These are phyloP conservation scores for Syrrhaptes paradoxus DNA, from an alignment of 2,113 vertebrate genomes.

Conservation along the genomic window DNA sequence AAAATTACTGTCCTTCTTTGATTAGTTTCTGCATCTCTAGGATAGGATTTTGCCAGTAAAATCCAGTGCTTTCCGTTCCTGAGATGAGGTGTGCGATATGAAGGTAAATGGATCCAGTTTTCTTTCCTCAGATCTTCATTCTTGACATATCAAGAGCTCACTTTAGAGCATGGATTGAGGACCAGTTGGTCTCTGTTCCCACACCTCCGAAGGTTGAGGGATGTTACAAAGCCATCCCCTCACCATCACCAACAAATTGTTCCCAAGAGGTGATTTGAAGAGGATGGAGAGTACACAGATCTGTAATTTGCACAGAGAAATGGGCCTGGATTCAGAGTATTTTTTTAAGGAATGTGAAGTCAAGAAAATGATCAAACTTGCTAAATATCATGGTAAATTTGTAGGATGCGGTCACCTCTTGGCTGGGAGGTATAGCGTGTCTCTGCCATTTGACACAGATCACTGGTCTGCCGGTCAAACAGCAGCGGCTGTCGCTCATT, in stretches of 20 bases:
- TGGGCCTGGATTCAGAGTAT: neutral
- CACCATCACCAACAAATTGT: neutral
- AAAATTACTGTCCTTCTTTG: neutral
- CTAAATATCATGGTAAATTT: neutral
- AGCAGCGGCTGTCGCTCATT: neutral
- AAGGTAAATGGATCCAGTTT: neutral
- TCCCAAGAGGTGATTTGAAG: neutral
- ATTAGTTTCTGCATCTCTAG: neutral
- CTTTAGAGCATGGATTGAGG: neutral
- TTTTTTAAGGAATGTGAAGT: neutral
- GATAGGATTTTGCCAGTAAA: neutral
- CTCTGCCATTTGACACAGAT: neutral
- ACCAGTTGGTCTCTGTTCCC: neutral
- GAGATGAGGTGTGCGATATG: neutral
- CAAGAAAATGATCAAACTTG: neutral
- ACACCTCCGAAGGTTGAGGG: neutral
- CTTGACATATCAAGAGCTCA: neutral
- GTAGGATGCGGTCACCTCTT: neutral
- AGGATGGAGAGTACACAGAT: neutral
- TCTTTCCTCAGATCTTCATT: neutral
- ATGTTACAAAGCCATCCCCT: neutral
- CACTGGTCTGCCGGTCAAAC: neutral
- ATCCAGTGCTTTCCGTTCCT: neutral
- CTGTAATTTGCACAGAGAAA: neutral
- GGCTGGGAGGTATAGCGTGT: neutral